Percentiles rank a stretch among this genome's conserved stretches.
Evolutionary conservation across 2,797 vertebrate species (phyloP).

Genomic region (Paratrypauchen microcephalus): DNA sequence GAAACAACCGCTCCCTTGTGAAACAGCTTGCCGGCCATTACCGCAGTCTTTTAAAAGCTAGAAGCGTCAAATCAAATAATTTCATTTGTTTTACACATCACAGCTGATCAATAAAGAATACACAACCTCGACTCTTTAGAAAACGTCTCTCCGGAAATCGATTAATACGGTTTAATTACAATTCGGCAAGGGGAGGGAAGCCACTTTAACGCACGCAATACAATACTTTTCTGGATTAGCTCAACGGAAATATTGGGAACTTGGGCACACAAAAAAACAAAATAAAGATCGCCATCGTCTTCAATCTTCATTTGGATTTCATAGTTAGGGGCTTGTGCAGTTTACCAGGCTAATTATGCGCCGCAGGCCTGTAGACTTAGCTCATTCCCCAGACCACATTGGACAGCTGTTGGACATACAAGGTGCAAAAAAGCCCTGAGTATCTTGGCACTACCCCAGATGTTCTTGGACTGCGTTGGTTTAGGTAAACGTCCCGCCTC

Average conservation of each 20-base stretch:
- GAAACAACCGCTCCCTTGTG: slow-evolving; percentile 19
- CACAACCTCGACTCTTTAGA: slow-evolving; percentile 4
- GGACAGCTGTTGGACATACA: slow-evolving; percentile 18
- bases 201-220: slow-evolving; percentile 17
- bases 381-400: slow-evolving; percentile 15
- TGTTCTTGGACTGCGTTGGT: not conserved
- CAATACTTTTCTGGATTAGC: slow-evolving; percentile 14
- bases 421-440: slow-evolving; percentile 13
- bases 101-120: slow-evolving; percentile 9
- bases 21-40: slow-evolving; percentile 20
- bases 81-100: slow-evolving; percentile 14
- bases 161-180: slow-evolving; percentile 18
- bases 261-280: slow-evolving; percentile 11
- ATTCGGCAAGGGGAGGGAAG: slow-evolving; percentile 5
- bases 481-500: slow-evolving; percentile 1
- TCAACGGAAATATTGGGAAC: not conserved
- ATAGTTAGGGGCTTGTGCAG: slow-evolving; percentile 13
- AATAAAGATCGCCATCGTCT: slow-evolving; percentile 15
- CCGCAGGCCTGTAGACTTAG: not conserved
- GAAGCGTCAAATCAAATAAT: slow-evolving; percentile 6
- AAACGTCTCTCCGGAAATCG: slow-evolving; percentile 14
- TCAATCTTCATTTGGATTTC: slow-evolving; percentile 19
- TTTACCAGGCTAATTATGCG: slow-evolving; percentile 20
- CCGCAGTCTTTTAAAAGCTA: slow-evolving; percentile 9
- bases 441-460: not conserved